These are phyloP conservation scores for Apamea anceps DNA, from an alignment of 2,888 invertebrate genomes.

Conservation along the genomic window DNA sequence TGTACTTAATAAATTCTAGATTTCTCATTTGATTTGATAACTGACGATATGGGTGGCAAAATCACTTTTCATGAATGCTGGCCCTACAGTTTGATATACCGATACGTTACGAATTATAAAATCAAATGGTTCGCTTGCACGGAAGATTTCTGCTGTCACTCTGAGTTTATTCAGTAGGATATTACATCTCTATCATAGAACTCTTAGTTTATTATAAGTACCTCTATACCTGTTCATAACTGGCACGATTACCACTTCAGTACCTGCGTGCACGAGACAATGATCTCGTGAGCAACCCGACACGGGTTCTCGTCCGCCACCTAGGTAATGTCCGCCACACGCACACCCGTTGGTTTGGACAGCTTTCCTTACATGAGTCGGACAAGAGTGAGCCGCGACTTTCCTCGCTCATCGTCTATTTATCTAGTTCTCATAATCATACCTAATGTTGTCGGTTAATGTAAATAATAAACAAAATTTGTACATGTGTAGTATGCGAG, in stretches of 20 bases:
- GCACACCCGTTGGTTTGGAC: slow-evolving; percentile 50
- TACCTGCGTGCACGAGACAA: slow-evolving; percentile 52
- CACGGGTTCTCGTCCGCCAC: slow-evolving; percentile 37
- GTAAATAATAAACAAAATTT: slow-evolving; percentile 84
- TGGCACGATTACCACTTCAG: slow-evolving; percentile 56
- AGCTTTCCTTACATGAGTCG: slow-evolving; percentile 64
- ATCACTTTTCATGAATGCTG: slow-evolving; percentile 47
- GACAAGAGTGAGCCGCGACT: slow-evolving; percentile 50
- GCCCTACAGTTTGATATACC: slow-evolving; percentile 29
- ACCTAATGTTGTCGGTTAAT: slow-evolving; percentile 75
- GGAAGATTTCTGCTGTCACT: slow-evolving; percentile 33
- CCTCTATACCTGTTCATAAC: slow-evolving; percentile 51
- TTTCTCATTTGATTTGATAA: slow-evolving; percentile 45
- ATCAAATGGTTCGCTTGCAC: slow-evolving; percentile 49
- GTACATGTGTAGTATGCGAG: slow-evolving; percentile 86
- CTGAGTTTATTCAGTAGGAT: slow-evolving; percentile 48
- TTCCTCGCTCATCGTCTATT: slow-evolving; percentile 60
- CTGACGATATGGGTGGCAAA: slow-evolving; percentile 33
- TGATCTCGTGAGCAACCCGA: slow-evolving; percentile 18
- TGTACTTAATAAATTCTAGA: slow-evolving; percentile 41
- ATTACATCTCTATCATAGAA: slow-evolving; percentile 53
- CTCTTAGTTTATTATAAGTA: slow-evolving; percentile 61
- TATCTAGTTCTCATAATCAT: slow-evolving; percentile 65
- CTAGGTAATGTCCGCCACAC: slow-evolving; percentile 28
- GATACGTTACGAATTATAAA: slow-evolving; percentile 42